Evolutionary conservation across 2,888 invertebrate species (phyloP).

Genomic region (Malacosoma neustria): DNA sequence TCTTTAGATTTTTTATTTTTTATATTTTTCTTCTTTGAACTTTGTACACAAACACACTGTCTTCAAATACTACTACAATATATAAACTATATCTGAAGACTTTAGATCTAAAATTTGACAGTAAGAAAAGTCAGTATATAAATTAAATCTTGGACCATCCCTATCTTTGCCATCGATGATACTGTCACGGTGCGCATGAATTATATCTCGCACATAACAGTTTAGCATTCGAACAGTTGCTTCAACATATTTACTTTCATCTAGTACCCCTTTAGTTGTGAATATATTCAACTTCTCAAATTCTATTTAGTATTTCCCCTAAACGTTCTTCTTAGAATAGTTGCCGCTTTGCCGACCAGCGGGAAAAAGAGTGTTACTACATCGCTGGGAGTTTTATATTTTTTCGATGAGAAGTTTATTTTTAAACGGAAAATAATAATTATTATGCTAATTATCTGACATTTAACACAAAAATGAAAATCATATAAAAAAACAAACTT

Average conservation of each 20-base stretch:
- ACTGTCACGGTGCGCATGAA: too few relatives aligned
- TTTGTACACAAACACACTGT: constrained; percentile 28
- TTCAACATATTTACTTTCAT: not conserved
- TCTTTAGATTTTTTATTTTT: constrained; percentile 39
- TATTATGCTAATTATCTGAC: too few relatives aligned
- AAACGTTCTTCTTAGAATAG: constrained; percentile 35
- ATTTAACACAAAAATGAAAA: too few relatives aligned
- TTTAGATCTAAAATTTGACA: not conserved
- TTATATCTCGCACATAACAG: not conserved
- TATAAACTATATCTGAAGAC: not conserved
- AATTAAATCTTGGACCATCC: not conserved
- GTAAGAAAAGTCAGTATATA: not conserved
- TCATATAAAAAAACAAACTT: too few relatives aligned
- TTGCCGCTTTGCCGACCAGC: constrained; percentile 62
- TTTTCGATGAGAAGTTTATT: constrained; percentile 21
- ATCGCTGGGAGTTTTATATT: constrained; percentile 43
- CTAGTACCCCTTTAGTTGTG: constrained; percentile 13
- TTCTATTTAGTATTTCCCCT: constrained; percentile 21
- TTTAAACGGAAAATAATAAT: too few relatives aligned
- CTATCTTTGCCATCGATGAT: not conserved
- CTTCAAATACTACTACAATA: not conserved
- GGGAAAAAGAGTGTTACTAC: constrained; percentile 30
- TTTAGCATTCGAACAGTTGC: constrained; percentile 4
- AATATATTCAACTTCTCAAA: constrained; percentile 20
- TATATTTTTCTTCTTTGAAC: constrained; percentile 26